A percentile compares a stretch with the other conserved stretches of the same genome.
phyloP scores from a whole-genome alignment of 2,888 invertebrate species.

The Sipunculus nudus region DNA sequence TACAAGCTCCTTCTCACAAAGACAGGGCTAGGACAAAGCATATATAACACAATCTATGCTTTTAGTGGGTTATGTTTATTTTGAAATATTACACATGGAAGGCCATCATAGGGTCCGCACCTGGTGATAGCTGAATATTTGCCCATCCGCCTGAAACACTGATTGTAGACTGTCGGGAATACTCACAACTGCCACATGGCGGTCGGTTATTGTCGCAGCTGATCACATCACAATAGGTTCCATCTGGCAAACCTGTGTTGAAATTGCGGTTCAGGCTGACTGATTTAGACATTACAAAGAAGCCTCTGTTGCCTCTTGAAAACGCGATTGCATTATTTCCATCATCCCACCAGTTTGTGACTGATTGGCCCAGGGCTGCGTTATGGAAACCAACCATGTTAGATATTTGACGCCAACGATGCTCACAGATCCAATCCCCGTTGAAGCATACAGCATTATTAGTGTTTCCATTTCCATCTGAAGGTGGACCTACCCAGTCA shows the following conservation, averaged over 20 bases:
- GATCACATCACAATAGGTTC: conserved; percentile 63
- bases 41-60: too few species aligned
- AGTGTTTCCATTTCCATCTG: conserved; percentile 45
- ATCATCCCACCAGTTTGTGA: conserved; percentile 51
- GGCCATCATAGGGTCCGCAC: conserved; percentile 78
- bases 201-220: conserved; percentile 42
- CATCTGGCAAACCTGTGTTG: conserved; percentile 60
- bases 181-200: conserved; percentile 43
- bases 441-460: conserved; percentile 48
- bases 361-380: conserved; percentile 48
- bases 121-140: conserved; percentile 68
- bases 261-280: conserved; percentile 48
- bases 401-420: conserved; percentile 57
- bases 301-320: conserved; percentile 56
- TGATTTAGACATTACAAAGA: conserved; percentile 59
- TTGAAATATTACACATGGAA: too few species aligned
- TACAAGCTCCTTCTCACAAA: too few species aligned
- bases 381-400: conserved; percentile 63
- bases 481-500: conserved; percentile 42
- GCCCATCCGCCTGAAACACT: conserved; percentile 72
- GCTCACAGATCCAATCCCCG: conserved; percentile 63
- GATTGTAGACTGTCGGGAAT: too few species aligned
- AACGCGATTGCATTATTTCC: conserved; percentile 57
- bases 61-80: too few species aligned
- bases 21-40: too few species aligned